Evolutionary conservation across 1,140 invertebrate species (phyloP).

Genomic region (Penaeus chinensis): DNA sequence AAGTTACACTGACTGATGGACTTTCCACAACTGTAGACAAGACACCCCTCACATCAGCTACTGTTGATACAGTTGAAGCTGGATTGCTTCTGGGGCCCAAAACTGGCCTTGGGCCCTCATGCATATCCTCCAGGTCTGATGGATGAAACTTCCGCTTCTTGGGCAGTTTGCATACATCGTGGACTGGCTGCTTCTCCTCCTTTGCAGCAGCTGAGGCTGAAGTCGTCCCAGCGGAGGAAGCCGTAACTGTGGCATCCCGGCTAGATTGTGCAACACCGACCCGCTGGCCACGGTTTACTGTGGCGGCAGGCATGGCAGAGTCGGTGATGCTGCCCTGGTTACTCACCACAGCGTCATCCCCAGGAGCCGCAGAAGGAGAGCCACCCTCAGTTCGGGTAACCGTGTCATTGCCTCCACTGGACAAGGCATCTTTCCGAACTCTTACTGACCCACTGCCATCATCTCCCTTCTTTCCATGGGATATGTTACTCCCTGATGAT

Average conservation of each 20-base stretch:
- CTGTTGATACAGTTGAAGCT: constrained; percentile 25
- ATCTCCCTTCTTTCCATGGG: constrained; percentile 39
- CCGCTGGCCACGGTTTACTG: constrained; percentile 34
- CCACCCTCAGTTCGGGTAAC: constrained; percentile 14
- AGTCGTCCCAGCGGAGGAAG: constrained; percentile 29
- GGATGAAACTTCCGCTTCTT: constrained; percentile 91
- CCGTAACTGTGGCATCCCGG: constrained; percentile 27
- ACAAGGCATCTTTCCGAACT: constrained; percentile 19
- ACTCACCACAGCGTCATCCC: constrained; percentile 28
- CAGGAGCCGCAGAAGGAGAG: neutral
- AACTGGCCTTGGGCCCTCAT: constrained; percentile 45
- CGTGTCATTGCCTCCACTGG: constrained; percentile 28
- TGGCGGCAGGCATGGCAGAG: constrained; percentile 50
- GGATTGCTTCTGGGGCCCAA: constrained; percentile 33
- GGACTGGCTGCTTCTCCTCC: constrained; percentile 54
- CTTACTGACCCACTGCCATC: constrained; percentile 37
- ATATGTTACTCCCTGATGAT: constrained; percentile 23
- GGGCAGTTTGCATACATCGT: constrained; percentile 75
- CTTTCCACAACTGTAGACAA: constrained; percentile 16
- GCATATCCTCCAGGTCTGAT: constrained; percentile 78
- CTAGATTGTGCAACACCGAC: constrained; percentile 41
- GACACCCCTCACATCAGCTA: neutral
- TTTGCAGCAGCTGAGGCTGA: constrained; percentile 26
- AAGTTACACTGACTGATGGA: constrained; percentile 22
- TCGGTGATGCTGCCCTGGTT: neutral